A percentile compares a stretch with the other conserved stretches of the same genome.
Conservation (phyloP, 1,140 invertebrate genomes). For the Calosoma granatense region DNA sequence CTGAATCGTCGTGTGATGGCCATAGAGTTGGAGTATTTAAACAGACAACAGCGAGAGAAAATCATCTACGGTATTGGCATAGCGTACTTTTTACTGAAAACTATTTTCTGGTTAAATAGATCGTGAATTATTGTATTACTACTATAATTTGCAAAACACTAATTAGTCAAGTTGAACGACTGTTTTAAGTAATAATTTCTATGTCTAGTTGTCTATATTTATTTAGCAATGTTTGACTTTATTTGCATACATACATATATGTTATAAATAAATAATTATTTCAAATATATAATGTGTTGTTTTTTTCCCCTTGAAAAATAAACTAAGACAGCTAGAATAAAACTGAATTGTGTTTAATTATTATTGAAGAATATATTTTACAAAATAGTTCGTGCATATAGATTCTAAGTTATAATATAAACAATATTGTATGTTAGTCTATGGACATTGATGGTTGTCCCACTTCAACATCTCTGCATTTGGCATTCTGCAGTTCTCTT, state of each 20-base stretch:
- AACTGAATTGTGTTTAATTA: neutral
- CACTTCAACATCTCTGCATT: constrained; percentile 65
- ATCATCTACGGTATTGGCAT: constrained; percentile 69
- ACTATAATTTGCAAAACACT: neutral
- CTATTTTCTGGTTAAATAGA: constrained; percentile 73
- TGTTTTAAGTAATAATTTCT: neutral
- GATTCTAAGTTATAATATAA: too few relatives aligned
- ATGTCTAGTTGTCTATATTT: neutral
- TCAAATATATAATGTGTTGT: neutral
- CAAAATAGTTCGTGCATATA: too few relatives aligned
- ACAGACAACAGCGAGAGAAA: constrained; percentile 71
- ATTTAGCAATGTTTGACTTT: neutral
- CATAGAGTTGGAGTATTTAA: constrained; percentile 69
- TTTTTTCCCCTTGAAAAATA: neutral
- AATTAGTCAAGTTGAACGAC: constrained; percentile 3
- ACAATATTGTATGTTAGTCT: constrained; percentile 21
- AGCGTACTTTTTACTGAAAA: constrained; percentile 75
- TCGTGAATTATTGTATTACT: constrained; percentile 22
- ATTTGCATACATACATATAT: neutral
- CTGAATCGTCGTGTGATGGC: constrained; percentile 75
- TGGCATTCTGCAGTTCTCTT: constrained; percentile 71
- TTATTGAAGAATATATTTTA: neutral
- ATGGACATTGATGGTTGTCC: constrained; percentile 26
- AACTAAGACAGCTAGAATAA: too few relatives aligned
- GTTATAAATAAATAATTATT: neutral